Evolutionary conservation across 2,888 invertebrate genomes (phyloP).

Genomic region (Calameuta idolon): DNA sequence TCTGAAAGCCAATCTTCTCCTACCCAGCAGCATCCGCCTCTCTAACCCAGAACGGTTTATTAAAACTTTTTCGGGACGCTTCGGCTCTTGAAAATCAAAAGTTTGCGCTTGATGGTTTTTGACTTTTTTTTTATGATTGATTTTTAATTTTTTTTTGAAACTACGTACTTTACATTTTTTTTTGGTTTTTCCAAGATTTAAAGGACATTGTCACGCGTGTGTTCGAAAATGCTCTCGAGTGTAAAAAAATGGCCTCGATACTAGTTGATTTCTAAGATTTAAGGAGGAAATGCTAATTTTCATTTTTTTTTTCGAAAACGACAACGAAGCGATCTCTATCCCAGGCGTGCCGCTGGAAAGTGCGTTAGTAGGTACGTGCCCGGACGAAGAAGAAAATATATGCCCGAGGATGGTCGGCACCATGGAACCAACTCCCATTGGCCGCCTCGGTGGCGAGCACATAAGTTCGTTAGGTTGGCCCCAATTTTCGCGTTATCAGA

Average conservation of each 20-base stretch:
- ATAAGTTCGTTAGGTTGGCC: conserved; percentile 61
- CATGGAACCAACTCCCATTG: background rate
- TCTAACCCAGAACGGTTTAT: background rate
- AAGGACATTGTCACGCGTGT: background rate
- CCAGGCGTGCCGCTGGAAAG: conserved; percentile 36
- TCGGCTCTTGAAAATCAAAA: background rate
- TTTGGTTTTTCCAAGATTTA: background rate
- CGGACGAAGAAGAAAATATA: conserved; percentile 42
- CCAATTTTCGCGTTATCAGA: conserved; percentile 61
- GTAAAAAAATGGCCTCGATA: background rate
- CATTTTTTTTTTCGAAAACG: background rate
- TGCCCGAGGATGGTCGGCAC: conserved; percentile 30
- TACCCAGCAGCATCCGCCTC: background rate
- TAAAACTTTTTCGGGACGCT: background rate
- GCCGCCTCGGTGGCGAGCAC: conserved; percentile 30
- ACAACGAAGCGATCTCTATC: background rate
- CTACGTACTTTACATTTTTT: no score
- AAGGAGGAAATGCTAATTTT: background rate
- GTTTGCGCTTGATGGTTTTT: background rate
- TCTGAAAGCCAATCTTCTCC: background rate
- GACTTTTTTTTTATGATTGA: background rate
- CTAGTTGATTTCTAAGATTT: background rate
- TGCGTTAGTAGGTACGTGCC: conserved; percentile 42
- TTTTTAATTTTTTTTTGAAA: background rate
- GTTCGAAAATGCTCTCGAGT: background rate